Evolutionary conservation across 2,113 vertebrate genomes (phyloP), one percentile per base, ranked within the genome.

Genomic region (Hemibagrus wyckioides): DNA sequence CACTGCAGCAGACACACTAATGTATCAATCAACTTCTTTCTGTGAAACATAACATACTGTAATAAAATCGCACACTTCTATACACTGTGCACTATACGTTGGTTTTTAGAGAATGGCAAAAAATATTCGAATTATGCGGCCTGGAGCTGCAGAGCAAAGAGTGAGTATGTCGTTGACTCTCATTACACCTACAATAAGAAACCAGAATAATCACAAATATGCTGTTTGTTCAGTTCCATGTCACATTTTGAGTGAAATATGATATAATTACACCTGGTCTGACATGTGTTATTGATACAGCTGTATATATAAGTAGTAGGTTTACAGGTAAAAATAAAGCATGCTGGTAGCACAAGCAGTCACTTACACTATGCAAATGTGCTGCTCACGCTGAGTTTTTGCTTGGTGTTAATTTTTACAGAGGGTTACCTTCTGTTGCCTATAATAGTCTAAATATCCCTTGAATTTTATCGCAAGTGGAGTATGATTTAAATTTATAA

Each of bases 131-230:
- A 61, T 44, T 82, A 63, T 63, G 21, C 4, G 3, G 23, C 80
- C 57, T 82, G 57, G 39, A 82, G 80, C 56, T 82, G 57, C 39
- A 61, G 57, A 82, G 25, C 57, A 82, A 41, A 56, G 50, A 41
- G 33, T 80, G 13, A 28, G 2, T 61, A 59, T 81, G 36, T 41
- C 59, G 59, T 44, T 82, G 57, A 82, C 14, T 63, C 80, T 63
- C 57, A 82, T 63, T 82, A 82, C 36, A 82, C 25, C 57, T 82
- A 17, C 25, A 59, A 1, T 28, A 11, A 14, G 39, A 61, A 82
- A 63, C 80, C 57, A n/a, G 80, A 82, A 28, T 63, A 63, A 82
- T 82, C 14, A 82, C 80, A 82, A n/a, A 63, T n/a, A 82, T 82
- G 80, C 80, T 44, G 57, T 63, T n/a, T 63, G 13, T 41, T 82